Percentiles rank a stretch among this genome's conserved stretches.
These are phyloP conservation scores for Masnerella sp. DNA, from an alignment of 2,888 invertebrate species.

Conservation along the genomic window DNA sequence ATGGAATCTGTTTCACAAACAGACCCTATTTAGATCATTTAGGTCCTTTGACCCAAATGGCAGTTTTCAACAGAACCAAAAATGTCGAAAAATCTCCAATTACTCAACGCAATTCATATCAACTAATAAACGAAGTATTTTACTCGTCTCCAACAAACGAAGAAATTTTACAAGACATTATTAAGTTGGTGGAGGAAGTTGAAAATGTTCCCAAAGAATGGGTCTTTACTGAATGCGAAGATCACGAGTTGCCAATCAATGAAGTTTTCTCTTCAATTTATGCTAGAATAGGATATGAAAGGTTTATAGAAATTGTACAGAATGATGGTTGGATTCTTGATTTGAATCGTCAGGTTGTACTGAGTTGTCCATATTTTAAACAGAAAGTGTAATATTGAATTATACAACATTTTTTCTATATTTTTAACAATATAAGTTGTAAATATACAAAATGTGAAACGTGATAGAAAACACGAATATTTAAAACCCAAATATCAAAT, in stretches of 20 bases:
- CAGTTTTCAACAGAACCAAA: constrained; percentile 6
- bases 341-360: constrained; percentile 1
- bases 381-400: too few species aligned
- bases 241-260: constrained; percentile 17
- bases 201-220: not conserved
- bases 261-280: constrained; percentile 28
- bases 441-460: too few species aligned
- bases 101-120: not conserved
- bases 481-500: too few species aligned
- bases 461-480: too few species aligned
- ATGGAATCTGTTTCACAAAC: constrained; percentile 6
- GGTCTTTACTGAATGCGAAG: not conserved
- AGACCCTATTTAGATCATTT: constrained; percentile 8
- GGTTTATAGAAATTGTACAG: constrained; percentile 24
- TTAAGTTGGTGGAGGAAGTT: not conserved
- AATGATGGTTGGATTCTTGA: constrained; percentile 32
- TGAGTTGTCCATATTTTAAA: constrained; percentile 25
- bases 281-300: constrained; percentile 11
- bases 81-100: not conserved
- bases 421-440: too few species aligned
- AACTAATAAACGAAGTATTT: constrained; percentile 6
- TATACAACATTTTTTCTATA: too few species aligned
- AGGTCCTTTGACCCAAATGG: constrained; percentile 34
- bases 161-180: constrained; percentile 11
- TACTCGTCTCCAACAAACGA: not conserved